Conservation (phyloP, 2,888 invertebrate species). For the Caenorhabditis sp. region DNA sequence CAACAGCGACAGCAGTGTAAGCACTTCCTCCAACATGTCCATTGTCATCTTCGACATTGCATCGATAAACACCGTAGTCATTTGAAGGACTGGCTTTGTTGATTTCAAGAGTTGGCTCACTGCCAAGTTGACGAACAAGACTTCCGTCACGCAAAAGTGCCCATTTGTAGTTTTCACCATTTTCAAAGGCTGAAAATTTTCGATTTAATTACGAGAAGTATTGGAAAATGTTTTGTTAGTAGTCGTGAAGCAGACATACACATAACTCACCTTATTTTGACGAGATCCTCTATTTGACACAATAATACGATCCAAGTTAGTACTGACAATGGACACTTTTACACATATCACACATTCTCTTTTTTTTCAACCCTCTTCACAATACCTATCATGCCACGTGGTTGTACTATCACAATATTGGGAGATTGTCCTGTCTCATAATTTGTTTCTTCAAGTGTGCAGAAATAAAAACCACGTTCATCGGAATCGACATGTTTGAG, state of each 20-base stretch:
- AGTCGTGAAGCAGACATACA: too few relatives aligned
- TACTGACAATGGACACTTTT: conserved; percentile 15
- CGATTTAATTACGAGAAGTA: not conserved
- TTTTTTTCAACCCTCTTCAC: too few relatives aligned
- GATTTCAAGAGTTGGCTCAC: conserved; percentile 59
- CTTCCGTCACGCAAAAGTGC: conserved; percentile 68
- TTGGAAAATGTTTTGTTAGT: too few relatives aligned
- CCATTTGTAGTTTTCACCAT: conserved; percentile 63
- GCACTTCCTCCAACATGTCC: conserved; percentile 66
- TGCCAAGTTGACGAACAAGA: conserved; percentile 63
- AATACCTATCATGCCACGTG: conserved; percentile 35
- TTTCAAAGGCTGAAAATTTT: conserved; percentile 44
- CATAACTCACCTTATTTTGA: not conserved
- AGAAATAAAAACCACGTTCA: conserved; percentile 52
- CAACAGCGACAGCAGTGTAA: conserved; percentile 67
- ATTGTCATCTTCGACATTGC: conserved; percentile 68
- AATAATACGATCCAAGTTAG: not conserved
- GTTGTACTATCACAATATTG: conserved; percentile 42
- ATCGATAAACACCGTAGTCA: conserved; percentile 69
- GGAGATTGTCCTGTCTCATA: conserved; percentile 40
- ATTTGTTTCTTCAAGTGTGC: conserved; percentile 41
- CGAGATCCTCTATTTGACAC: not conserved
- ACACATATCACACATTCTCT: not conserved
- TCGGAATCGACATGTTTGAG: conserved; percentile 34
- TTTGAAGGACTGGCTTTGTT: conserved; percentile 64